Evolutionary conservation across 2,797 vertebrate species (phyloP).

Genomic region (Gambelia wislizenii): DNA sequence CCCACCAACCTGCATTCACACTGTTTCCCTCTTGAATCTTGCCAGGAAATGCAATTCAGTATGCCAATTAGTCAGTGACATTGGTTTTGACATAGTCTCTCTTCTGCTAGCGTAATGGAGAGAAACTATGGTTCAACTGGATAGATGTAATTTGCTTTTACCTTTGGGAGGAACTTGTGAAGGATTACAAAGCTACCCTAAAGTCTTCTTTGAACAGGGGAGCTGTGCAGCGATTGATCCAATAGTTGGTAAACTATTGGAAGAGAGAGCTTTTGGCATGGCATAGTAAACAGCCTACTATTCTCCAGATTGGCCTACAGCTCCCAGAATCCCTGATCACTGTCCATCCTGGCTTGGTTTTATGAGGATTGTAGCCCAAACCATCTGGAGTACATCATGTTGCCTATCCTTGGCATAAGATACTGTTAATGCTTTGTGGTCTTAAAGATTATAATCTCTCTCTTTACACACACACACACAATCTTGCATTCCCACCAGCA

Average conservation of each 20-base stretch:
- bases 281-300: background rate
- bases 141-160: background rate
- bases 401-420: background rate
- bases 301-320: background rate
- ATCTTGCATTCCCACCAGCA: too few relatives aligned
- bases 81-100: background rate
- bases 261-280: background rate
- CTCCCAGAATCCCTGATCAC: background rate
- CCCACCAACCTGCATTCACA: fast-evolving
- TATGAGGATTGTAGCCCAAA: background rate
- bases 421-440: background rate
- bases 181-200: background rate
- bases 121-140: fast-evolving
- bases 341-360: background rate
- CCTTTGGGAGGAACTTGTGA: fast-evolving
- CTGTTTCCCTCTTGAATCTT: background rate
- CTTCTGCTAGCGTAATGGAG: fast-evolving
- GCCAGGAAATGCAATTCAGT: background rate
- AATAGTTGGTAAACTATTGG: background rate
- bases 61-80: fast-evolving
- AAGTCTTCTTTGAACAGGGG: background rate
- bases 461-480: too few relatives aligned
- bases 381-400: background rate
- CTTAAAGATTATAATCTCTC: too few relatives aligned
- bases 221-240: background rate